Evolutionary conservation across 2,888 invertebrate species (phyloP), one percentile per base, ranked within the genome.

Genomic region (Hirtodrosophila alboralis): DNA sequence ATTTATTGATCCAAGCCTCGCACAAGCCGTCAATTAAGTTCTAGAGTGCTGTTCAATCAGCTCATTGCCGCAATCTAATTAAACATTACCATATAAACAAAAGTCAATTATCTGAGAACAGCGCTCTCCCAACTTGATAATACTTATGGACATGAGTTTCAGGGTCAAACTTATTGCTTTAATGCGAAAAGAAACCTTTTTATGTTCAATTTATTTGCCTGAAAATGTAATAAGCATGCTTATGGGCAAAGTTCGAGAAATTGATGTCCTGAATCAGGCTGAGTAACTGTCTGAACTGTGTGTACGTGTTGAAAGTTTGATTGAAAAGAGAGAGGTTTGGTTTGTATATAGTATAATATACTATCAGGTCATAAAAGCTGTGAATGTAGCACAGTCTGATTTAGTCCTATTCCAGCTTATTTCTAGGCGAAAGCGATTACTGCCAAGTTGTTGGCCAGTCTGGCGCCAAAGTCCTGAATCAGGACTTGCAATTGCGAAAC

Each of bases 221-320:
- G 31, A 43, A 16, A 36, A 45, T 49, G 47, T 65, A 58, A 71
- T 71, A 56, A 78, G 79, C 54, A 49, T 71, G 76, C 59, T 73
- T 78, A 73, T 62, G 60, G 54, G 44, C 53, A 47, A 72, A 81
- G 59, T 68, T 75, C 59, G 44, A 48, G 30, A 31, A 48, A 53
- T 53, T 53, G 70, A 57, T 65, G 54, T 12, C 9, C 41, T 30
- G 31, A 53, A 36, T 49, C 43, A 23, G 34, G 13, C 49, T 33
- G 38, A 27, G 40, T 23, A 44, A 40, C 49, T 33, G 48, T 34
- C 13, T 34, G 41, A 16, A 34, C 14, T 53, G 61, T 62, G 61
- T 62, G 75, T 64, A 78, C 75, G 83, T 78, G 83, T 59, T 48
- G 74, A 63, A 58, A 61, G 74, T 58, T 83, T 83, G 78, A 79